Evolutionary conservation across 2,888 invertebrate genomes (phyloP).

Genomic region (Notocelia uddmanniana): DNA sequence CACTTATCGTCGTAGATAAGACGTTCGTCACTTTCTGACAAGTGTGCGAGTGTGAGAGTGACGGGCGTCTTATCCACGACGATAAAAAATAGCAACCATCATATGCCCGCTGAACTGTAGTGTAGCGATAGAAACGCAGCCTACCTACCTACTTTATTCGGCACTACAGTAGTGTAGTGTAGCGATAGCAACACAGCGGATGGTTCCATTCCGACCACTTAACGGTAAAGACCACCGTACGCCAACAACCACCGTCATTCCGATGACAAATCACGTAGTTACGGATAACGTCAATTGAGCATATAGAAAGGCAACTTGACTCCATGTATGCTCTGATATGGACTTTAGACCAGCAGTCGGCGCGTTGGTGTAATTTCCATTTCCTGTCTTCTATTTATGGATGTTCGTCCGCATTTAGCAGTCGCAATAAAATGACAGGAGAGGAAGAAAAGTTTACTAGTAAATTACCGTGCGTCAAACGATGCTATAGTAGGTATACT

Average conservation of each 20-base stretch:
- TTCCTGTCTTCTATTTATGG: conserved; percentile 43
- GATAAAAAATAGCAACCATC: too few species aligned
- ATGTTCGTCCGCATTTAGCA: conserved; percentile 8
- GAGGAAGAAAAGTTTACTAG: not conserved
- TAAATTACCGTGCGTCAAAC: not conserved
- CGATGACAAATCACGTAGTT: conserved; percentile 50
- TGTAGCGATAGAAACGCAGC: too few species aligned
- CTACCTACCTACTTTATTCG: conserved; percentile 12
- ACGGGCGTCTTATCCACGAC: too few species aligned
- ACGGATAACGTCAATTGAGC: conserved; percentile 41
- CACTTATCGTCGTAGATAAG: too few species aligned
- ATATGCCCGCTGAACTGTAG: too few species aligned
- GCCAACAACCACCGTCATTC: conserved; percentile 59
- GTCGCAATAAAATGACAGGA: conserved; percentile 1
- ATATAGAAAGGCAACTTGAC: conserved; percentile 23
- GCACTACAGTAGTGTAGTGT: conserved; percentile 51
- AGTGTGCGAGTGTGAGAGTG: too few species aligned
- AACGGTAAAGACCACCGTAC: conserved; percentile 71
- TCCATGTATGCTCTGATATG: conserved; percentile 15
- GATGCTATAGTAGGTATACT: not conserved
- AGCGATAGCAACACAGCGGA: conserved; percentile 72
- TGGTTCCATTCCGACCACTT: conserved; percentile 75
- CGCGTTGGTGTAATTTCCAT: conserved; percentile 34
- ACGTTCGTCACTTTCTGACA: too few species aligned
- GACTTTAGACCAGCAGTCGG: conserved; percentile 36